These are phyloP conservation scores for Galeruca laticollis DNA, from an alignment of 2,888 invertebrate species.

Conservation along the genomic window DNA sequence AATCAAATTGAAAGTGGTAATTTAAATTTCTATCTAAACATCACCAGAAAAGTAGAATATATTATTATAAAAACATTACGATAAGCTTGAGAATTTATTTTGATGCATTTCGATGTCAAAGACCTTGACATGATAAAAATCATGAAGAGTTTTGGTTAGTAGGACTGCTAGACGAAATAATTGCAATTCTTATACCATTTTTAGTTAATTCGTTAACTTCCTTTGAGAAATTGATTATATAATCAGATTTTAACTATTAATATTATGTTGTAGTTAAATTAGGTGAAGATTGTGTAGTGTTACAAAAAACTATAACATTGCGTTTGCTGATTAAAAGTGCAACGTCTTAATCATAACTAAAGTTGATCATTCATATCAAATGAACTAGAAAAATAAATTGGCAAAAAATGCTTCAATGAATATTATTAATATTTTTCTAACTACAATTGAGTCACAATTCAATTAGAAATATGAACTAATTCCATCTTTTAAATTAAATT, in stretches of 20 bases:
- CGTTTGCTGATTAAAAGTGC: too few species aligned
- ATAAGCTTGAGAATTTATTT: slow-evolving; percentile 6
- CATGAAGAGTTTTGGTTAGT: background rate
- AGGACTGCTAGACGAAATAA: background rate
- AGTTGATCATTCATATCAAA: too few species aligned
- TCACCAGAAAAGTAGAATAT: background rate
- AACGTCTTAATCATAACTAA: too few species aligned
- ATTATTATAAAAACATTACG: slow-evolving; percentile 7
- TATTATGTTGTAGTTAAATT: background rate
- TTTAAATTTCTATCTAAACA: background rate
- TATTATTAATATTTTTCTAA: too few species aligned
- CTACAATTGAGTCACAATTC: too few species aligned
- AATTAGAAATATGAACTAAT: too few species aligned
- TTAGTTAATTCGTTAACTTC: background rate
- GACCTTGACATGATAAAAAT: slow-evolving; percentile 20
- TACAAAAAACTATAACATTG: too few species aligned
- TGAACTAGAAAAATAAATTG: too few species aligned
- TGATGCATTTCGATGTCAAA: slow-evolving; percentile 12
- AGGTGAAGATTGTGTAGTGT: background rate
- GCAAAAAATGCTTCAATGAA: too few species aligned
- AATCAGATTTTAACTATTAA: background rate
- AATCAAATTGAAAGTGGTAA: background rate
- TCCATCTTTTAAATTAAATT: too few species aligned
- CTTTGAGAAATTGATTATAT: background rate
- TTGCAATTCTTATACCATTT: background rate